Percentiles rank a stretch among this genome's conserved stretches.
Conservation (phyloP, 2,888 invertebrate species). For the Rutpela maculata region DNA sequence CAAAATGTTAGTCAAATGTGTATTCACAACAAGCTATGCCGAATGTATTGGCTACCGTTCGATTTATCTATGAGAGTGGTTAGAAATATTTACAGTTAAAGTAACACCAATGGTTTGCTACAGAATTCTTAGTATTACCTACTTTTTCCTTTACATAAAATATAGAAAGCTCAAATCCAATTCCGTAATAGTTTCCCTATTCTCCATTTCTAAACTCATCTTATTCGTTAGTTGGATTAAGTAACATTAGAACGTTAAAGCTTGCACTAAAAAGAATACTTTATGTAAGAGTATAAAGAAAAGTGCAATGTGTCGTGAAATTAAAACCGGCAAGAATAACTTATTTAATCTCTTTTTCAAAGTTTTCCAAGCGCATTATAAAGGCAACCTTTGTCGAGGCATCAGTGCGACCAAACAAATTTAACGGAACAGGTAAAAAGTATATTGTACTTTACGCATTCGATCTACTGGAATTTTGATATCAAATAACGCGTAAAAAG, state of each 20-base stretch:
- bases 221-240: constrained; percentile 55
- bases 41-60: too few relatives aligned
- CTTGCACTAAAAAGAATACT: neutral
- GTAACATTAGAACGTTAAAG: constrained; percentile 42
- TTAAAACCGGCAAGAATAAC: constrained; percentile 67
- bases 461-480: constrained; percentile 53
- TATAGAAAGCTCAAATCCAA: neutral
- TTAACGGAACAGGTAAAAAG: constrained; percentile 47
- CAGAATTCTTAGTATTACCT: too few relatives aligned
- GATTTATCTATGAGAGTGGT: too few relatives aligned
- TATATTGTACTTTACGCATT: constrained; percentile 15
- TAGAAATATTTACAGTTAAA: too few relatives aligned
- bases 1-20: too few relatives aligned
- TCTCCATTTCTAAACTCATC: constrained; percentile 45
- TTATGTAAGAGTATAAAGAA: constrained; percentile 48
- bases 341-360: constrained; percentile 65
- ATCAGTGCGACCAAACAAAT: constrained; percentile 40
- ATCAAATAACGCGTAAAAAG: constrained; percentile 57
- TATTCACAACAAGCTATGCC: too few relatives aligned
- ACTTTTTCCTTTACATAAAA: neutral
- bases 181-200: neutral
- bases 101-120: too few relatives aligned
- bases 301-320: constrained; percentile 66
- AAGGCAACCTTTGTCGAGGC: constrained; percentile 56
- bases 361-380: constrained; percentile 63